Conservation (phyloP, 2,888 invertebrate genomes). For the Ethmia dodecea region DNA sequence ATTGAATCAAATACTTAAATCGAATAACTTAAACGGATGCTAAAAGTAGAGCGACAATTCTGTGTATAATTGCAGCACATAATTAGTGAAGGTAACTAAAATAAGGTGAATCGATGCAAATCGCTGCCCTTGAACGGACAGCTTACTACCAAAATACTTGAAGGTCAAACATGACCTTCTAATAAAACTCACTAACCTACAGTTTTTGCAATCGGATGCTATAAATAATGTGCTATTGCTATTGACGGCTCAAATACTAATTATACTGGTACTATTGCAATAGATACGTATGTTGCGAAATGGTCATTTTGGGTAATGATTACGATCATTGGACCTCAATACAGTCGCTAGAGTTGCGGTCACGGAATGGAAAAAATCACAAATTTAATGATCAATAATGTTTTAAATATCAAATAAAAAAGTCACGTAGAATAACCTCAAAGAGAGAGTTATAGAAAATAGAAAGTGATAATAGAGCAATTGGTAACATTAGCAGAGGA, state of each 20-base stretch:
- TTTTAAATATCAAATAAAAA: no score
- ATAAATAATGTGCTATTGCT: no score
- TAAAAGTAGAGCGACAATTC: slow-evolving; percentile 20
- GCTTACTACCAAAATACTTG: slow-evolving; percentile 28
- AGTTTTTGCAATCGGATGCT: slow-evolving; percentile 5
- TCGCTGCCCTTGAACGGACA: slow-evolving; percentile 33
- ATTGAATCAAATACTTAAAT: no score
- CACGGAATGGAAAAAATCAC: no score
- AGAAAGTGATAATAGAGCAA: slow-evolving; percentile 31
- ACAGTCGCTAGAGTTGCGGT: no score
- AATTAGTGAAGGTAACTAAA: slow-evolving; percentile 32
- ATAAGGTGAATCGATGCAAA: slow-evolving; percentile 30
- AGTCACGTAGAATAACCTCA: background rate
- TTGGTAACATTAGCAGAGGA: slow-evolving; percentile 27
- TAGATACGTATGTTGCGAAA: no score
- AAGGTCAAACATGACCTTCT: slow-evolving; percentile 32
- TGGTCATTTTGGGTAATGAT: no score
- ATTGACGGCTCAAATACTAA: no score
- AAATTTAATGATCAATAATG: no score
- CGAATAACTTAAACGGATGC: slow-evolving; percentile 11
- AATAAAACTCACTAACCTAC: slow-evolving; percentile 10
- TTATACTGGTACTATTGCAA: no score
- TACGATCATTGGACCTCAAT: no score
- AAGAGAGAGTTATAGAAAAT: slow-evolving; percentile 22
- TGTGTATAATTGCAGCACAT: slow-evolving; percentile 17